Conservation (phyloP, 1,140 invertebrate genomes). For the Bombus ignitus region DNA sequence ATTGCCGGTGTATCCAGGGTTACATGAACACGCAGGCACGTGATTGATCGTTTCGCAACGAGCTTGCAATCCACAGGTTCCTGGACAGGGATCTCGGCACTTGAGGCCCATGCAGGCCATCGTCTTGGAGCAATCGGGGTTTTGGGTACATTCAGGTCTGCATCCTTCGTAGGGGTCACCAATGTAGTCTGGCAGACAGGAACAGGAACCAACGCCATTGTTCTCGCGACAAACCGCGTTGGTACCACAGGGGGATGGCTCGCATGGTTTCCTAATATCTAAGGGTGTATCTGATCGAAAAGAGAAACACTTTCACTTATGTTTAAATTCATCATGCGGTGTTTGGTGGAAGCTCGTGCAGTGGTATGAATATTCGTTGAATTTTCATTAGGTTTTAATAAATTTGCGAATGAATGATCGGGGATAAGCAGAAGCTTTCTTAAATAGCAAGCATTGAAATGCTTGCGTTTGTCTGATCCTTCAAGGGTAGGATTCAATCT, state of each 20-base stretch:
- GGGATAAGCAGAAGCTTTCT: constrained; percentile 7
- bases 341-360: constrained; percentile 55
- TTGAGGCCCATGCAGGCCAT: constrained; percentile 86
- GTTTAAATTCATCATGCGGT: constrained; percentile 28
- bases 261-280: constrained; percentile 84
- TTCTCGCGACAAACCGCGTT: constrained; percentile 83
- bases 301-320: constrained; percentile 76
- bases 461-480: neutral
- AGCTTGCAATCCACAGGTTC: constrained; percentile 87
- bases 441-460: neutral
- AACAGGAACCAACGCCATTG: constrained; percentile 82
- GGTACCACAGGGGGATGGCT: constrained; percentile 86
- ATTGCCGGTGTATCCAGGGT: constrained; percentile 85
- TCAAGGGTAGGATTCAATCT: neutral
- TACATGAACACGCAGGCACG: constrained; percentile 85
- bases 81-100: constrained; percentile 87
- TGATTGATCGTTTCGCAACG: constrained; percentile 87
- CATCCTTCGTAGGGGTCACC: constrained; percentile 89
- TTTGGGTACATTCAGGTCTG: constrained; percentile 89
- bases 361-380: neutral
- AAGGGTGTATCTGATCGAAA: constrained; percentile 72
- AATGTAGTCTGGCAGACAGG: constrained; percentile 87
- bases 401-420: constrained; percentile 1
- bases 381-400: neutral
- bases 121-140: constrained; percentile 86